Evolutionary conservation across 2,113 vertebrate species (phyloP).

Genomic region (Campylomormyrus numenius): DNA sequence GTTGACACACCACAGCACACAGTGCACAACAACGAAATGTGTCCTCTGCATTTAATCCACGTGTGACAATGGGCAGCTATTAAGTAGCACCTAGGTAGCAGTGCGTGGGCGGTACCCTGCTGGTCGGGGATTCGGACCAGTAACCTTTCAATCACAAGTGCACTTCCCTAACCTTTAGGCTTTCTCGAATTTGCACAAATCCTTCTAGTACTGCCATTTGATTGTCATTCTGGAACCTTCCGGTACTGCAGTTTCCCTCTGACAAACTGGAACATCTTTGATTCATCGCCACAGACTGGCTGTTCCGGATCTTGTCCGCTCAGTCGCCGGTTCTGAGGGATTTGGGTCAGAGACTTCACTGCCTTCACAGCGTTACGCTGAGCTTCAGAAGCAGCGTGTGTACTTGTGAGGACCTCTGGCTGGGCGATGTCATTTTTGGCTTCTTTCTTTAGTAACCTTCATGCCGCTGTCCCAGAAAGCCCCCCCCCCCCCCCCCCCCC

Average conservation of each 20-base stretch:
- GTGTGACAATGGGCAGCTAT: too few species aligned
- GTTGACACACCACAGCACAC: too few species aligned
- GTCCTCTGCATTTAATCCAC: too few species aligned
- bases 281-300: background rate
- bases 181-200: background rate
- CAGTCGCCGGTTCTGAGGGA: background rate
- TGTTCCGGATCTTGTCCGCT: background rate
- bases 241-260: background rate
- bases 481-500: background rate
- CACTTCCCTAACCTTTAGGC: too few species aligned
- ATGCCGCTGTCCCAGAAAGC: background rate
- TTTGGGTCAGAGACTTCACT: background rate
- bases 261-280: slow-evolving; percentile 6
- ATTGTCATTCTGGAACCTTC: background rate
- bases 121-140: too few species aligned
- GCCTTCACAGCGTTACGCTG: too few species aligned
- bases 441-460: background rate
- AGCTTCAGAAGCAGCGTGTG: background rate
- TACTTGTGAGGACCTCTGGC: background rate
- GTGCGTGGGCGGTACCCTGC: too few species aligned
- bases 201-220: background rate
- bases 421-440: background rate
- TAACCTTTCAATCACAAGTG: too few species aligned
- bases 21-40: too few species aligned
- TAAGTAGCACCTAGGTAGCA: too few species aligned